Evolutionary conservation across 2,113 vertebrate genomes (phyloP).

Genomic region (Erythrocebus patas): DNA sequence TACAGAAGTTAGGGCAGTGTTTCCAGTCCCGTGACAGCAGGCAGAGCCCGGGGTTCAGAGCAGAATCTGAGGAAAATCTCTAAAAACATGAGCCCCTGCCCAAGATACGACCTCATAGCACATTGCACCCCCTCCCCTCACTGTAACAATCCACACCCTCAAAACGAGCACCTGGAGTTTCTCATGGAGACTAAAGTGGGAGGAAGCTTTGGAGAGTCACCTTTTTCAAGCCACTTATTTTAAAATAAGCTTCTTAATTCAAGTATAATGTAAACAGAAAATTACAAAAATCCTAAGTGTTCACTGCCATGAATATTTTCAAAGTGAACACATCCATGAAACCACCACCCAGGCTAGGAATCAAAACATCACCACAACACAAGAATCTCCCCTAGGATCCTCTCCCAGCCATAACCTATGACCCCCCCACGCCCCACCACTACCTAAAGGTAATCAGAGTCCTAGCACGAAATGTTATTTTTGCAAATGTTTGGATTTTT

Average conservation of each 20-base stretch:
- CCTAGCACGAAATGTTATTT: background rate
- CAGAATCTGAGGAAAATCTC: background rate
- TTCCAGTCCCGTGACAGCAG: background rate
- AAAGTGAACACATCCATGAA: background rate
- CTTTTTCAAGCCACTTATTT: background rate
- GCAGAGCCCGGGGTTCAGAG: background rate
- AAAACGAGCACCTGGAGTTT: background rate
- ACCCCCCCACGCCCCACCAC: too few species aligned
- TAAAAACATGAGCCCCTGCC: background rate
- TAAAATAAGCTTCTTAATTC: background rate
- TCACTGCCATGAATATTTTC: background rate
- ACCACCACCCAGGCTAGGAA: background rate
- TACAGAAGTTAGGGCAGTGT: background rate
- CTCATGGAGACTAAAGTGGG: background rate
- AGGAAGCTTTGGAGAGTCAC: background rate
- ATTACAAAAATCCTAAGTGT: background rate
- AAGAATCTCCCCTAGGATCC: background rate
- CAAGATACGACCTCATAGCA: background rate
- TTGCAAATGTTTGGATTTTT: background rate
- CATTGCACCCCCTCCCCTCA: background rate
- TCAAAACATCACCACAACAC: background rate
- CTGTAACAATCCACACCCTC: background rate
- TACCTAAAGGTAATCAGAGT: background rate
- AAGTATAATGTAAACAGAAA: background rate
- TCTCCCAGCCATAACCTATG: background rate